Evolutionary conservation across 1,140 invertebrate species (phyloP), one percentile per base, ranked within the genome.

Genomic region (Maniola jurtina): DNA sequence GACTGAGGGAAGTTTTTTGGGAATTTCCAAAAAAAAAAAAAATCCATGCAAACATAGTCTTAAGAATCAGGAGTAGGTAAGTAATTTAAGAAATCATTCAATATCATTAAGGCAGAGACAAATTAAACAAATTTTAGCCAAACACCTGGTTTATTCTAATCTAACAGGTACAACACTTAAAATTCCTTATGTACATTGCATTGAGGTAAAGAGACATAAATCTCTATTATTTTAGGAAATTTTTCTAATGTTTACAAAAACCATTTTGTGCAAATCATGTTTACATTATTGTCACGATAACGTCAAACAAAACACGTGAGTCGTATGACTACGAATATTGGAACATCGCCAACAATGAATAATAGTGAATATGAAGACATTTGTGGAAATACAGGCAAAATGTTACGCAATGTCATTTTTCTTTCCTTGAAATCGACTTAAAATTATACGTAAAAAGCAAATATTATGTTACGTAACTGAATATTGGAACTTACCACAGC

Each of bases 401-500:
- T 55, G 33, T 55, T 55, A 55, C 11, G 54, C 54, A 55, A 55
- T 55, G 2, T 52, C n/a, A 55, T 34, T 55, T 55, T 55, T 55
- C 6, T 55, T 35, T 55, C 34, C 13, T 8, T 15, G 15, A 55
- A 55, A 34, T 10, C 5, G 9, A n/a, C 9, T 55, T 52, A 25
- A 33, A 11, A 7, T 52, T 52, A 52, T 52, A 33, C 11, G 48
- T 36, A 45, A n/a, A 36, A 33, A 45, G 47, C 11, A 34, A 45
- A 47, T 15, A 40, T 40, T 58, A 33, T n/a, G 71, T 89, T 89
- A 88, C 81, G 84, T 86, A 86, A 87, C 68, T 66, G 64, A 57
- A 67, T 60, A 45, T 25, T 25, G 11, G 13, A 76, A 93, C 93
- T 80, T 86, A 94, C 93, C 72, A 97, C 94, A 42, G 96, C 96